These are phyloP conservation scores for Eumeta japonica DNA, from an alignment of 1,140 invertebrate genomes.

Conservation along the genomic window DNA sequence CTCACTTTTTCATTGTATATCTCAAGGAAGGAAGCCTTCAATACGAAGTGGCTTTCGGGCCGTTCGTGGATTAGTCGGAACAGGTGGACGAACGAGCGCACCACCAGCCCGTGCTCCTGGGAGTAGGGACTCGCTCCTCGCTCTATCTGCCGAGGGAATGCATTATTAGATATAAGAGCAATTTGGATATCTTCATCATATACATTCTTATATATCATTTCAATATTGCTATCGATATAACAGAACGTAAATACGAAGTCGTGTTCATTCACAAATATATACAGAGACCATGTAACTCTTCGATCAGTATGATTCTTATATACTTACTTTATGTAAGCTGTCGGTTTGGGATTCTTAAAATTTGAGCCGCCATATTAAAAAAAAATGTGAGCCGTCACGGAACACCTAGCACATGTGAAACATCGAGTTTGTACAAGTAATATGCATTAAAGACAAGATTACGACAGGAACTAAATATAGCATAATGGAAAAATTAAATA, in stretches of 20 bases:
- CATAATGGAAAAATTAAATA: no score
- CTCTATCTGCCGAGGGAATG: conserved; percentile 66
- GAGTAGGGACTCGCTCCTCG: conserved; percentile 60
- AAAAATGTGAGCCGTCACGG: no score
- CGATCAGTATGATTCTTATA: no score
- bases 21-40: conserved; percentile 92
- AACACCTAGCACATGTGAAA: no score
- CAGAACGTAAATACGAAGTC: no score
- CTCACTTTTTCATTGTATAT: conserved; percentile 93
- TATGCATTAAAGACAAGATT: no score
- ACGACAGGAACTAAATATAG: no score
- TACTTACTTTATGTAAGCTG: not conserved
- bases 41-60: conserved; percentile 76
- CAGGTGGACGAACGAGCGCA: conserved; percentile 86
- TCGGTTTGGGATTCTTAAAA: no score
- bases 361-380: no score
- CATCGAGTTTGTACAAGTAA: no score
- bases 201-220: not conserved
- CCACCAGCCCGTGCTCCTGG: conserved; percentile 79
- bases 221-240: not conserved
- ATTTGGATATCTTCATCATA: not conserved
- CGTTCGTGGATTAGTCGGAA: conserved; percentile 79
- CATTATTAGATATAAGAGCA: not conserved
- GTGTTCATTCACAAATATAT: no score
- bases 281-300: no score